Conservation (phyloP, 2,113 vertebrate species). For the Siphamia tubifer region DNA sequence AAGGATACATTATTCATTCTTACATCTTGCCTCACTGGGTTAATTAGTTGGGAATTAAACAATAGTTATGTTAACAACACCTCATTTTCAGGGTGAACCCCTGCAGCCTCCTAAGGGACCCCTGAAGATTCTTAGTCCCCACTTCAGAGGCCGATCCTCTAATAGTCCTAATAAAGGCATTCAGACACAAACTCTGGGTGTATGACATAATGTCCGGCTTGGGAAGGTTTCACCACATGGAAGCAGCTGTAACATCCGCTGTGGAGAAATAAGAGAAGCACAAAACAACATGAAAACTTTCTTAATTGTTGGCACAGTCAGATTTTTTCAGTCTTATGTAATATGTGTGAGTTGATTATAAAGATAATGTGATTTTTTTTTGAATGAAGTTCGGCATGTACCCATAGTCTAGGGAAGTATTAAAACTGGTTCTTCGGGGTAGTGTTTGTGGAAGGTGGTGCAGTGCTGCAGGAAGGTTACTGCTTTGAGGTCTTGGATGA, state of each 20-base stretch:
- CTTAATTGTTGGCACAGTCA: neutral
- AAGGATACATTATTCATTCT: constrained; percentile 31
- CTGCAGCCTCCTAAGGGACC: neutral
- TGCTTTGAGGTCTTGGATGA: constrained; percentile 39
- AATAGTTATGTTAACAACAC: constrained; percentile 23
- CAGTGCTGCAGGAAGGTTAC: constrained; percentile 1
- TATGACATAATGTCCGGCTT: constrained; percentile 75
- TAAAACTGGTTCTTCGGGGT: constrained; percentile 38
- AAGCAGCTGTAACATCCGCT: constrained; percentile 80
- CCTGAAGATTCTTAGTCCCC: neutral
- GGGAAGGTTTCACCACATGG: constrained; percentile 76
- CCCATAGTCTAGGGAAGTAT: constrained; percentile 45
- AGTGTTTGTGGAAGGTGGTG: constrained; percentile 4
- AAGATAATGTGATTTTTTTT: neutral
- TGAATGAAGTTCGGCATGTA: neutral
- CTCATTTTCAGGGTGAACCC: neutral
- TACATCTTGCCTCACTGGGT: constrained; percentile 20
- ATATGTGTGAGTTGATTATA: neutral
- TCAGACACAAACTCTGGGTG: constrained; percentile 82
- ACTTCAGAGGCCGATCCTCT: neutral
- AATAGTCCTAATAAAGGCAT: constrained; percentile 33
- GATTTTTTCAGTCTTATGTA: neutral
- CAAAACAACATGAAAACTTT: no score
- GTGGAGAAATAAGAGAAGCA: constrained; percentile 33
- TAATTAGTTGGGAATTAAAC: constrained; percentile 47